Percentiles rank a stretch among this genome's conserved stretches.
Evolutionary conservation across 2,888 invertebrate species (phyloP).

Genomic region (Flexamia atlantica): DNA sequence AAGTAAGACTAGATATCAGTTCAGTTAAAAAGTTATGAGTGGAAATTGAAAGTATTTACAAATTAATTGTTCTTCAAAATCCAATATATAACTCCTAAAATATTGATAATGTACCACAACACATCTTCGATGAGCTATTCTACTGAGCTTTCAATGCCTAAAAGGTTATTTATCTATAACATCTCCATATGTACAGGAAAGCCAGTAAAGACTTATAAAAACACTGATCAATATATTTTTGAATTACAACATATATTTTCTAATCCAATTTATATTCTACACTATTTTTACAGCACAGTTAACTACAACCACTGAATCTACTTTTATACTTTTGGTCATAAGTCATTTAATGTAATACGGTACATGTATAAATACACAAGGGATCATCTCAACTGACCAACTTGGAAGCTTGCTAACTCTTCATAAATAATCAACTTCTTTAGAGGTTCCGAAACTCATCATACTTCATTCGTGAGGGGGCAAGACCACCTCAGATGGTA

Average conservation of each 20-base stretch:
- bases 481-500: too few species aligned
- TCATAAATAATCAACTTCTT: too few species aligned
- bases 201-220: constrained; percentile 43
- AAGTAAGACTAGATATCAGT: constrained; percentile 20
- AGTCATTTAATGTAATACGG: neutral
- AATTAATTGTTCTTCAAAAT: neutral
- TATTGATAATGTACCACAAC: constrained; percentile 2
- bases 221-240: constrained; percentile 44
- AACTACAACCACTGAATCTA: constrained; percentile 13
- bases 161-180: neutral
- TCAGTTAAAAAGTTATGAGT: neutral
- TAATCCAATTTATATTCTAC: neutral
- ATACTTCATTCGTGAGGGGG: too few species aligned
- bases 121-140: neutral
- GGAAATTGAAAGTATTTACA: neutral
- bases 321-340: constrained; percentile 18
- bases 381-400: too few species aligned
- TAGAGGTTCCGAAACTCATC: too few species aligned
- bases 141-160: constrained; percentile 40
- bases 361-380: too few species aligned
- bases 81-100: neutral
- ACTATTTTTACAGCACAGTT: constrained; percentile 33
- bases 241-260: constrained; percentile 6
- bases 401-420: too few species aligned
- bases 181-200: constrained; percentile 43